Percentiles rank a stretch among this genome's conserved stretches.
These are phyloP conservation scores for Nemotelus pantherinus DNA, from an alignment of 2,888 invertebrate genomes.

Conservation along the genomic window DNA sequence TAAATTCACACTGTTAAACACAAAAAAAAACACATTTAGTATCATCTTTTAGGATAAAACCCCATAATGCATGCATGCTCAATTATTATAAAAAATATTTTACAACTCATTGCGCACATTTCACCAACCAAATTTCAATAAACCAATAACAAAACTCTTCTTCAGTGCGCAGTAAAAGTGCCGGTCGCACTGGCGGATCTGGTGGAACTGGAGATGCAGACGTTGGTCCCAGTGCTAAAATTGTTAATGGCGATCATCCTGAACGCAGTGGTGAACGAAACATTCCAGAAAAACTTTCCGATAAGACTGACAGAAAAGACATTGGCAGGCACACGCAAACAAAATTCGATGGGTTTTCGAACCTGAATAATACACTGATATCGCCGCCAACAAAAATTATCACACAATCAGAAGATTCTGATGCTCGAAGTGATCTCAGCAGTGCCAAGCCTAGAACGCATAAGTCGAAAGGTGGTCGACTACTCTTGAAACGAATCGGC, in stretches of 20 bases:
- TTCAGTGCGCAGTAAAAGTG: constrained; percentile 39
- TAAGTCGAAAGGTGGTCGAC: constrained; percentile 56
- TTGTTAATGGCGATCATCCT: not conserved
- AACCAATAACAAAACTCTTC: too few relatives aligned
- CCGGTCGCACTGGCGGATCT: constrained; percentile 13
- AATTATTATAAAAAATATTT: too few relatives aligned
- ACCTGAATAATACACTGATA: not conserved
- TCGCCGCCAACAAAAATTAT: not conserved
- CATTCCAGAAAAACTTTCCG: not conserved
- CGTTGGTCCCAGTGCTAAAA: constrained; percentile 6
- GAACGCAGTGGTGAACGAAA: not conserved
- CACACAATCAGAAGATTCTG: constrained; percentile 20
- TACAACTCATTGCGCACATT: too few relatives aligned
- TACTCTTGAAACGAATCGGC: constrained; percentile 60
- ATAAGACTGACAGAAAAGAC: constrained; percentile 10
- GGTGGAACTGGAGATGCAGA: not conserved
- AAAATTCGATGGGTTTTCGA: not conserved
- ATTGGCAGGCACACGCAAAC: not conserved
- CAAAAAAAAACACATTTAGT: too few relatives aligned
- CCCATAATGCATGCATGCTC: too few relatives aligned
- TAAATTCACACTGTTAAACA: too few relatives aligned
- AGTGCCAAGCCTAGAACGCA: constrained; percentile 51
- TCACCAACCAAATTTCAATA: too few relatives aligned
- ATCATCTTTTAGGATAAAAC: too few relatives aligned
- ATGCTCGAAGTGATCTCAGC: constrained; percentile 15